phyloP scores from a whole-genome alignment of 2,113 vertebrate genomes.

The Polypterus senegalus region DNA sequence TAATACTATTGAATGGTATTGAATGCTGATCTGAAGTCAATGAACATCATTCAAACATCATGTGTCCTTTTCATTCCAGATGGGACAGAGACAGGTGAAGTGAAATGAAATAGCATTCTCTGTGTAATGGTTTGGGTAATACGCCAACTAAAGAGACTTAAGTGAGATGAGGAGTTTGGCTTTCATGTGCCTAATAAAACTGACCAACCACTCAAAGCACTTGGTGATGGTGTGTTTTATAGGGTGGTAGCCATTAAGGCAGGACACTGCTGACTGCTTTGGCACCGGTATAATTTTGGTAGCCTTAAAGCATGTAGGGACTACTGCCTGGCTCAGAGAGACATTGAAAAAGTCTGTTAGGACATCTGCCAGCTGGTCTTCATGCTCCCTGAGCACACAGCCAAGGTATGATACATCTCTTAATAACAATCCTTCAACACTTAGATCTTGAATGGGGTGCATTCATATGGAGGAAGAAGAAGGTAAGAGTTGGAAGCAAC shows the following conservation, averaged over 20 bases:
- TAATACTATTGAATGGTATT: neutral
- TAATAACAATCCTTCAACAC: too few relatives aligned
- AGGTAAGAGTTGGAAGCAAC: too few relatives aligned
- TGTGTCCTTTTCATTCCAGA: neutral
- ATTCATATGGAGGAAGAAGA: too few relatives aligned
- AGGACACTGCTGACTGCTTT: neutral
- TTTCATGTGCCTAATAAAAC: neutral
- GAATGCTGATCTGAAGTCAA: conserved; percentile 4
- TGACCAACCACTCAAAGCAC: neutral
- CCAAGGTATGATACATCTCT: neutral
- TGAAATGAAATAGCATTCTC: neutral
- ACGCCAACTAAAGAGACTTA: neutral
- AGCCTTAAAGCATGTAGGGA: neutral
- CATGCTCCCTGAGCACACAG: neutral
- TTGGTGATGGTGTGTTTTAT: neutral
- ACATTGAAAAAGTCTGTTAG: neutral
- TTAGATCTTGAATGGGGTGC: too few relatives aligned
- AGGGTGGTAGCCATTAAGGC: neutral
- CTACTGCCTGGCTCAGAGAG: neutral
- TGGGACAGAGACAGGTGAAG: neutral
- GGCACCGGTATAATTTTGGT: neutral
- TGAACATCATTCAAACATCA: neutral
- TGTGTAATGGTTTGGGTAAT: neutral
- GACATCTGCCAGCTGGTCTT: neutral
- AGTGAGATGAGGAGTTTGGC: neutral